A percentile compares a stretch with the other conserved stretches of the same genome.
Conservation (phyloP, 2,113 vertebrate species). For the Amazona vittata region DNA sequence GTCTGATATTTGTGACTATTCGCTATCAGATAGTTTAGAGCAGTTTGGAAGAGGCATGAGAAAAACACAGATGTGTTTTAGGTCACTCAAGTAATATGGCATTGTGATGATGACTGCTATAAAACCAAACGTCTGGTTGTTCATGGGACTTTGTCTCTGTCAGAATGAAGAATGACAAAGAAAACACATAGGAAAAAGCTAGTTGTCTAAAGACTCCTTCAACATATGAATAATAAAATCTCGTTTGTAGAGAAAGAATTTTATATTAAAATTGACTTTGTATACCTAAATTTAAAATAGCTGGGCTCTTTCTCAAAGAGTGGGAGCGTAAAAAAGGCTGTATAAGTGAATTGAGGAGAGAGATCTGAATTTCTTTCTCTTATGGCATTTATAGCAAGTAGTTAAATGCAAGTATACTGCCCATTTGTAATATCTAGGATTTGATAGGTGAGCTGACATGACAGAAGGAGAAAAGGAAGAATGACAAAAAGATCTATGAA, state of each 20-base stretch:
- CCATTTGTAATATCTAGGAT: neutral
- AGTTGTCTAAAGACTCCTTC: neutral
- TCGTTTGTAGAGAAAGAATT: neutral
- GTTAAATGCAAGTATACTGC: neutral
- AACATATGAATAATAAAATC: neutral
- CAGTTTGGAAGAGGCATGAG: neutral
- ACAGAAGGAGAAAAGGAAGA: neutral
- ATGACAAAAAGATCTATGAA: neutral
- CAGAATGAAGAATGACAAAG: neutral
- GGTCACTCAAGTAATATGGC: neutral
- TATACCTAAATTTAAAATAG: neutral
- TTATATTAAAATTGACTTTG: neutral
- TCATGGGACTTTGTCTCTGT: neutral
- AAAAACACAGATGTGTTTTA: neutral
- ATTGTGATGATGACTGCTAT: neutral
- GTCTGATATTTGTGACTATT: neutral
- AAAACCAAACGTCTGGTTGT: neutral
- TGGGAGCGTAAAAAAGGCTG: neutral
- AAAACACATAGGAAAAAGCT: neutral
- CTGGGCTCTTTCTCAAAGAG: neutral
- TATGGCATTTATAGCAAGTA: neutral
- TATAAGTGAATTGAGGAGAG: neutral
- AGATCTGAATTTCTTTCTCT: neutral
- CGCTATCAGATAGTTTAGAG: neutral
- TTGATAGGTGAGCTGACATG: neutral